Base-by-base conservation (phyloP, 1,140 invertebrate genomes). In the Trichoplusia ni region DNA sequence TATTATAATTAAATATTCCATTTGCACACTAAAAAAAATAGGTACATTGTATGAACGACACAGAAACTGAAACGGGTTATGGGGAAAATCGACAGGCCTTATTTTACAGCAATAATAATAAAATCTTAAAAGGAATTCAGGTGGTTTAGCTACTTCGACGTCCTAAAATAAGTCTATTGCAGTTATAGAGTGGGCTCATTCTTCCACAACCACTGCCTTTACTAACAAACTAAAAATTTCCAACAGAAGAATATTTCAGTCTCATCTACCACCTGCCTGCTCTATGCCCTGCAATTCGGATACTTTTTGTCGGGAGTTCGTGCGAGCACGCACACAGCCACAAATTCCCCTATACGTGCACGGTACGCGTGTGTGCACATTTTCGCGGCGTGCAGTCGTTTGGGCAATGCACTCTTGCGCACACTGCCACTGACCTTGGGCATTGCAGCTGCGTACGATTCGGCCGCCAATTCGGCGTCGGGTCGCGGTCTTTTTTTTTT, bases 341-440 rank as follows among this genome's bases (percentile, higher is more conserved):
- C 23, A 40, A 40, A 3, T 4, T 4, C 4, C n/a, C 7, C 11
- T 51, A 11, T 49, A 56, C 47, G 63, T 42, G 37, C 53, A 46
- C 33, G 46, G 33, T 13, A 38, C 21, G 42, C 51, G 47, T 73
- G 78, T 62, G 72, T 73, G 68, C 71, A 74, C 80, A 58, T 79
- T 82, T 81, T 82, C 78, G 77, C 64, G 53, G 56, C 67, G 58
- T 76, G 72, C 75, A 75, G 65, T 75, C 59, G 53, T 76, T 84
- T 86, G 85, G 85, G 78, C 85, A 81, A 82, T 86, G 85, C 83
- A 86, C 85, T 84, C 81, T 64, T 29, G 69, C 53, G 53, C 68
- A 79, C 77, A 73, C 76, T 80, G 75, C 66, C 79, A 84, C 74
- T 85, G 81, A 85, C 82, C 83, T 88, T 85, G 80, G 79, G 42